A percentile compares a stretch with the other conserved stretches of the same genome.
Conservation (phyloP, 2,888 invertebrate species). For the Callyntrura guangdongensis region DNA sequence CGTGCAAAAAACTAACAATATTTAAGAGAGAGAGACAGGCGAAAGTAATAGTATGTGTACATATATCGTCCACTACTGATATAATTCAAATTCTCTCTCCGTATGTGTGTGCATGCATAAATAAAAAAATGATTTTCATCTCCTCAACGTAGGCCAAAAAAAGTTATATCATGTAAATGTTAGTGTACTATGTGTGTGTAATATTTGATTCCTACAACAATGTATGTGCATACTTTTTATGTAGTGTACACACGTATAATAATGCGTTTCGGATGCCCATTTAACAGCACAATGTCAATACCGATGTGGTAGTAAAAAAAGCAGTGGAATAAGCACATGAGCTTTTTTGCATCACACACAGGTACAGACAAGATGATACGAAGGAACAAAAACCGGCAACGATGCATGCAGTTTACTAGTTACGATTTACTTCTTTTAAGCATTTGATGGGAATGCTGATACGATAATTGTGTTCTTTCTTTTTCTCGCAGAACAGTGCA, state of each 20-base stretch:
- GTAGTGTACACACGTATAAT: background rate
- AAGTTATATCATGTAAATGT: background rate
- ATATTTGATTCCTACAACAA: background rate
- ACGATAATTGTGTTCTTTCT: background rate
- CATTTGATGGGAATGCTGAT: too few species aligned
- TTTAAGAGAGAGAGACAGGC: background rate
- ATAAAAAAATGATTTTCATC: background rate
- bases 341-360: too few species aligned
- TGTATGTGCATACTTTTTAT: background rate
- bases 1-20: slow-evolving; percentile 25
- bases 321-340: background rate
- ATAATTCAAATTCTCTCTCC: background rate
- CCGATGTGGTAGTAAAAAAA: background rate
- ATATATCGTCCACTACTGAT: background rate
- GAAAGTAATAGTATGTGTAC: background rate
- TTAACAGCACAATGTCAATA: slow-evolving; percentile 32
- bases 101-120: background rate
- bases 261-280: background rate
- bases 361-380: too few species aligned
- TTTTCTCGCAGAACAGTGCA: background rate
- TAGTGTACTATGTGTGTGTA: background rate
- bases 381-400: background rate
- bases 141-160: background rate
- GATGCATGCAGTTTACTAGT: background rate
- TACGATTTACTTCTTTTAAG: background rate